Base-by-base conservation (phyloP, 30 jellyfish, hydroid and myxozoan species). In the Morbakka virulenta region DNA sequence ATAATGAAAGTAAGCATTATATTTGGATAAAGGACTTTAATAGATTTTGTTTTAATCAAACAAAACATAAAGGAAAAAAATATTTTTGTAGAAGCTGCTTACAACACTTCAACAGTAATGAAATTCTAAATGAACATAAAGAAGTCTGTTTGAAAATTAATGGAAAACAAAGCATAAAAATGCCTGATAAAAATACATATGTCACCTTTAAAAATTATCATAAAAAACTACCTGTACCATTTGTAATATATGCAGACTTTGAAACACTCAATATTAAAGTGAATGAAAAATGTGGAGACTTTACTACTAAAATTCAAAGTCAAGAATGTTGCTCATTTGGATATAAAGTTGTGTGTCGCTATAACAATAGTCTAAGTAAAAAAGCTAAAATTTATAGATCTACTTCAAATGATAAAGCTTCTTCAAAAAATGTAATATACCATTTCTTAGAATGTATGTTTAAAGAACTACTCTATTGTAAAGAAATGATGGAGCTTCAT, bases 221-320 rank as follows among this genome's bases (percentile, higher is more conserved):
- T n/a, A n/a, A n/a, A n/a, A n/a, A n/a, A n/a, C n/a, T n/a, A n/a
- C n/a, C n/a, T 2, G 25, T 31, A 67, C 79, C 79, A 48, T 80
- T 80, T 51, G 91, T 80, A 28, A 65, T 80, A 25, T 80, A 80
- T 28, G 91, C 91, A 1, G 88, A 76, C 29, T 64, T 67, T 13
- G 87, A 69, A 50, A 77, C 86, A 14, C 53, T 74, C 2, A 74
- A 76, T 28, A 77, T 52, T 28, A 74, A 50, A 68, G 52, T 72
- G 23, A 32, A 47, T 4, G 76, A 35, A 21, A 36, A 76, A 27
- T 52, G 28, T 1, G 21, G 2, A 68, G 21, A 76, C 68, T 52
- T 31, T 33, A 25, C 84, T 3, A 28, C 30, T 27, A 79, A 24
- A 33, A 36, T 24, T 31, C 69, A 57, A 31, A 53, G 69, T 24